Conservation (phyloP, 2,797 vertebrate species). For the Peromyscus nudipes region DNA sequence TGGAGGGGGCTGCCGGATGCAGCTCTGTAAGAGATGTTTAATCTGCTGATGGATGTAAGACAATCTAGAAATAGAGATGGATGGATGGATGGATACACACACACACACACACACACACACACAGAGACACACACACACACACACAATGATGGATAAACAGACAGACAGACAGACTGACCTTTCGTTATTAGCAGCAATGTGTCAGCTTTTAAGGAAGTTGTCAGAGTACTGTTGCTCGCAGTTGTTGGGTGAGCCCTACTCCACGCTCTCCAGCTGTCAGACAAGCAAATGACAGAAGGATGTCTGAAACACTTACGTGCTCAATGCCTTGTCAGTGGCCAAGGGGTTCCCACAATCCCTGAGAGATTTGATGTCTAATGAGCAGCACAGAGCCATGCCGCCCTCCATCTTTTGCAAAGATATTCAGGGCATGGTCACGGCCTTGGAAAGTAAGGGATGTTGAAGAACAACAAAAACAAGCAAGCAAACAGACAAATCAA, state of each 20-base stretch:
- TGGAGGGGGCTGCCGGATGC: no score
- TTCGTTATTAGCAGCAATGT: background rate
- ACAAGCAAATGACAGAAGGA: background rate
- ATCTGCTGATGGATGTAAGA: background rate
- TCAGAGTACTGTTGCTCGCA: background rate
- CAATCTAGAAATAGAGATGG: background rate
- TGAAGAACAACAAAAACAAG: background rate
- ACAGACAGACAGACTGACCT: background rate
- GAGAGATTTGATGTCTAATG: background rate
- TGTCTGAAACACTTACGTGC: no score
- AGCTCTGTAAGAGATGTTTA: background rate
- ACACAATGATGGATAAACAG: background rate
- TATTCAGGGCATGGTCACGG: background rate
- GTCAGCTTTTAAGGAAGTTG: background rate
- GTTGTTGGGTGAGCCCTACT: background rate
- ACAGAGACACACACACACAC: background rate
- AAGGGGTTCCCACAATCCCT: background rate
- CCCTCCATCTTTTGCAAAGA: background rate
- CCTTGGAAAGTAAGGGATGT: background rate
- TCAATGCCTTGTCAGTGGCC: background rate
- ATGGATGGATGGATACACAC: accelerated
- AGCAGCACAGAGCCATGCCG: accelerated
- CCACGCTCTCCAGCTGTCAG: background rate
- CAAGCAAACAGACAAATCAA: background rate
- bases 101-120: background rate